Evolutionary conservation across 2,797 vertebrate genomes (phyloP), one percentile per base, ranked within the genome.

Genomic region (Schizopygopsis pylzovi): DNA sequence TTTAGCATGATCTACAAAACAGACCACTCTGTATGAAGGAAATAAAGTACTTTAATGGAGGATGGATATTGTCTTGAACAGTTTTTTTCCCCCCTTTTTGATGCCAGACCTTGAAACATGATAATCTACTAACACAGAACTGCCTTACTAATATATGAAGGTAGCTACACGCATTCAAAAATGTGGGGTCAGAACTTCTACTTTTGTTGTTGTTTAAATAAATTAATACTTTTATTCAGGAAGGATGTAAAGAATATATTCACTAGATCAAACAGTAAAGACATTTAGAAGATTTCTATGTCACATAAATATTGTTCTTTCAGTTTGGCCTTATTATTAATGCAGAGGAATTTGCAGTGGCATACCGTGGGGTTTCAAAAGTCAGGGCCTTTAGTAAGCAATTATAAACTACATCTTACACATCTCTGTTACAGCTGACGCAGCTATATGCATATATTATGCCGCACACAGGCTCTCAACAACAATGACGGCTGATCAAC

Each of bases 1-100:
- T 77, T 15, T 15, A 77, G 10, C 75, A n/a, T 73, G 1, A 18
- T 73, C 71, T 49, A 2, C 28, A 73, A 28, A 73, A 8, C 4
- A 4, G n/a, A 49, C 82, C 87, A 88, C 88, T 91, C 81, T 37
- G 75, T 81, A 87, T 86, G 67, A 86, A 90, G 82, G 86, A 76
- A 88, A 88, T 82, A 83, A 79, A 84, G 90, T 56, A 52, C 72
- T 76, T 78, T 77, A 52, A 63, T 86, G 39, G 71, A 77, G 72
- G 88, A 87, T 63, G 83, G 89, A 91, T 88, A 72, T 41, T 28
- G 41, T 72, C 16, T 77, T 59, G 43, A 84, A 81, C 2, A 75
- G 28, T 28, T 28, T 28, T 28, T 28, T 28, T 28, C 28, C 28
- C 28, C 28, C 28, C 28, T 33, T 33, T 33, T 70, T 41, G 3